phyloP scores from a whole-genome alignment of 2,113 vertebrate genomes.

The Stomatorhinus ivindoensis region DNA sequence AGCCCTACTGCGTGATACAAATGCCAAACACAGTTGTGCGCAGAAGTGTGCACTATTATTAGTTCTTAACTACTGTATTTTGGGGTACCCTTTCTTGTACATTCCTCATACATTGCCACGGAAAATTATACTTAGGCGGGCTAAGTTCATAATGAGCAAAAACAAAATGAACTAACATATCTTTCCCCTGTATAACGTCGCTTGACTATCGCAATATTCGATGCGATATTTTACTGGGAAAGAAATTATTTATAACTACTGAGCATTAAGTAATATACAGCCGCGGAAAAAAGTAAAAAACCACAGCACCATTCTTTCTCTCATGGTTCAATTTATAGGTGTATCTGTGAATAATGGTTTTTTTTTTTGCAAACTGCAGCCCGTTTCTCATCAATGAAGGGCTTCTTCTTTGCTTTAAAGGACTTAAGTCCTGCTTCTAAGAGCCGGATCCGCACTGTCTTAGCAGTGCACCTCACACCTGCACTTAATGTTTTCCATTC shows the following conservation, averaged over 20 bases:
- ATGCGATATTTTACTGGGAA: not conserved
- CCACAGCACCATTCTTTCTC: too few species aligned
- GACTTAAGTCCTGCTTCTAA: too few species aligned
- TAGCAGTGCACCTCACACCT: too few species aligned
- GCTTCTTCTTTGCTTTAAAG: too few species aligned
- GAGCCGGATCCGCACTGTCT: too few species aligned
- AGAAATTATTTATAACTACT: not conserved
- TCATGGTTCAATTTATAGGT: too few species aligned
- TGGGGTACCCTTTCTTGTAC: not conserved
- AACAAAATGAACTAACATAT: not conserved
- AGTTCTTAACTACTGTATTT: not conserved
- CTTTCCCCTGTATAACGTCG: not conserved
- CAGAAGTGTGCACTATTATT: not conserved
- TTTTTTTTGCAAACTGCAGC: too few species aligned
- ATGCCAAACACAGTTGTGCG: not conserved
- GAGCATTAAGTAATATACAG: too few species aligned
- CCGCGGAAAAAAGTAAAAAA: too few species aligned
- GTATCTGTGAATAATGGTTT: too few species aligned
- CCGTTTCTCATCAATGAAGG: too few species aligned
- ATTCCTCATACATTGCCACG: not conserved
- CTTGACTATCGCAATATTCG: not conserved
- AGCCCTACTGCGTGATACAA: not conserved
- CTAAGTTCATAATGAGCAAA: not conserved
- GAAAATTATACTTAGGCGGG: not conserved
- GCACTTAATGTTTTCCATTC: too few species aligned